Evolutionary conservation across 2,888 invertebrate genomes (phyloP).

Genomic region (Platycheirus rosarum): DNA sequence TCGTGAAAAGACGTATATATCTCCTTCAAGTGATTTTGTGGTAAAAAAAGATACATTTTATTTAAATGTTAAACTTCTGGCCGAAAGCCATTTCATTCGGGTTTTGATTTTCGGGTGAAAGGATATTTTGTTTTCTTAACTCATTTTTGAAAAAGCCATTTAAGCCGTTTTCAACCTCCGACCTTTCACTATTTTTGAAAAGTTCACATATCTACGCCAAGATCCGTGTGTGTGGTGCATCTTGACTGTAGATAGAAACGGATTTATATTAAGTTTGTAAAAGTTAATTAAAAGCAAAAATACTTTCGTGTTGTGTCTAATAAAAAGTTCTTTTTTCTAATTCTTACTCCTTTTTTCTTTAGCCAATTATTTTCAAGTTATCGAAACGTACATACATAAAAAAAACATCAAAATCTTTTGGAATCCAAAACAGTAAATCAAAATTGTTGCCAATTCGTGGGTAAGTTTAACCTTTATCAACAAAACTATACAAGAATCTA

Average conservation of each 20-base stretch:
- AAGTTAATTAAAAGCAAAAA: neutral
- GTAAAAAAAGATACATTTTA: slow-evolving; percentile 7
- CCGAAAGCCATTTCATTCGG: neutral
- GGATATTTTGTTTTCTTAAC: slow-evolving; percentile 6
- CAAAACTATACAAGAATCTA: slow-evolving; percentile 8
- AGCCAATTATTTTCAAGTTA: slow-evolving; percentile 34
- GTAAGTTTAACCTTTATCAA: slow-evolving; percentile 66
- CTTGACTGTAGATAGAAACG: slow-evolving; percentile 20
- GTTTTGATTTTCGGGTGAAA: neutral
- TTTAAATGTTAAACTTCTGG: neutral
- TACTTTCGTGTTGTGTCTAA: slow-evolving; percentile 35
- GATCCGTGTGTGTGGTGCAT: slow-evolving; percentile 13
- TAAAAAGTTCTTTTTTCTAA: slow-evolving; percentile 11
- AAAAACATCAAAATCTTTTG: slow-evolving; percentile 29
- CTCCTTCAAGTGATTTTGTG: slow-evolving; percentile 76
- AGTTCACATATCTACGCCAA: neutral
- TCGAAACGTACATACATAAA: neutral
- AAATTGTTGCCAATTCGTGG: slow-evolving; percentile 50
- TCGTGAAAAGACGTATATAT: slow-evolving; percentile 82
- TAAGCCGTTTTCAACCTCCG: neutral
- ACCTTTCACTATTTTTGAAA: slow-evolving; percentile 5
- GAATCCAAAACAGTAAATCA: slow-evolving; percentile 22
- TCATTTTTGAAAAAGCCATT: neutral
- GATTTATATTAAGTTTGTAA: neutral
- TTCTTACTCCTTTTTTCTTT: slow-evolving; percentile 21